Evolutionary conservation across 2,888 invertebrate species (phyloP), one percentile per base, ranked within the genome.

Genomic region (Elgonia sp.): DNA sequence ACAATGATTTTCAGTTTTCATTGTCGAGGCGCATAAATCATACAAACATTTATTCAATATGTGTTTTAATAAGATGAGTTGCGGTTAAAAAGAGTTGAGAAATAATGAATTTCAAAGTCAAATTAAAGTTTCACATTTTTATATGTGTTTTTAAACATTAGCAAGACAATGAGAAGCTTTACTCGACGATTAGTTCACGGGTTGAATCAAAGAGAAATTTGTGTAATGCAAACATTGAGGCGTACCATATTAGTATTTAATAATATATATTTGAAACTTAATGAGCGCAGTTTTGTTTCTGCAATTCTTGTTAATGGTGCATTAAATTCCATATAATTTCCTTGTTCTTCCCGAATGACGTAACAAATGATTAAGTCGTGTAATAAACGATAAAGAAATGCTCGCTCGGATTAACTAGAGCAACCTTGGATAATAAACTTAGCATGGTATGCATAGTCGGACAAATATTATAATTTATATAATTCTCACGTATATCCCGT

Each of bases 361-460:
- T 83, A 75, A 83, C 39, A 77, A 69, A 84, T 29, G 70, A 55
- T 46, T 40, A 63, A 69, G 21, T 53, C 70, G 29, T 77, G 84
- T 62, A 77, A 83, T 83, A 60, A 82, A 29, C 67, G 73, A 79
- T 79, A 84, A 84, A 84, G 84, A 79, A 84, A 79, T 73, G 40
- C 73, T 72, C 37, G 37, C 8, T 67, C 18, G 80, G 67, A 80
- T 73, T 73, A 85, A 80, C 85, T 69, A 53, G 85, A 85, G 65
- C 80, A 85, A 40, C 79, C 80, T 85, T 85, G 80, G 37, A 42
- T 73, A 72, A 21, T 69, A 69, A 83, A 55, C n/a, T 10, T 37
- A 57, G 62, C 46, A 53, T 50, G 53, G 42, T 65, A 57, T 65
- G 39, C 57, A 6, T 20, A 53, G 9, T 72, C 39, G 10, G 37